Evolutionary conservation across 2,888 invertebrate species (phyloP).

Genomic region (Oligia fasciuncula): DNA sequence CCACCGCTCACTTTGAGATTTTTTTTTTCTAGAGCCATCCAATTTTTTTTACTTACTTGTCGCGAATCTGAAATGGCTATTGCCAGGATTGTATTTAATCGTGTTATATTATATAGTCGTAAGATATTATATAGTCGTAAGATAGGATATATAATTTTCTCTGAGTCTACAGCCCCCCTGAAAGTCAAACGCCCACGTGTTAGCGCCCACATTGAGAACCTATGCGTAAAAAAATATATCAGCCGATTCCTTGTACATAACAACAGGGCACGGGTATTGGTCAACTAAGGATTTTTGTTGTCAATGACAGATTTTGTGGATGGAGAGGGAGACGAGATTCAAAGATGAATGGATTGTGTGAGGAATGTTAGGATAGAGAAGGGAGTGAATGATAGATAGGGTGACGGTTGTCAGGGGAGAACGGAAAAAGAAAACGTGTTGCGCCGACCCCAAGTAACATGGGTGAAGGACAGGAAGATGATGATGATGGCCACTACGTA

Average conservation of each 20-base stretch:
- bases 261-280: not conserved
- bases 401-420: not conserved
- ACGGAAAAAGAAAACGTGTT: not conserved
- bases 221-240: constrained; percentile 17
- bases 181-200: not conserved
- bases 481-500: not conserved
- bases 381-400: not conserved
- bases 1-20: not conserved
- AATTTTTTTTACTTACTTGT: not conserved
- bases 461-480: not conserved
- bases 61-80: not conserved
- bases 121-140: not conserved
- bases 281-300: not conserved
- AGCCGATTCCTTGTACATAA: not conserved
- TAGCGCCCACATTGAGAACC: not conserved
- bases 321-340: not conserved
- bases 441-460: not conserved
- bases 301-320: not conserved
- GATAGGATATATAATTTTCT: not conserved
- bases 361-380: not conserved
- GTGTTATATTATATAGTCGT: not conserved
- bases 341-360: not conserved
- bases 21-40: not conserved
- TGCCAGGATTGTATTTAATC: not conserved
- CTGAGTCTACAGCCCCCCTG: not conserved